Percentiles rank a stretch among this genome's conserved stretches.
These are phyloP conservation scores for Chanos chanos DNA, from an alignment of 2,797 vertebrate species.

Conservation along the genomic window DNA sequence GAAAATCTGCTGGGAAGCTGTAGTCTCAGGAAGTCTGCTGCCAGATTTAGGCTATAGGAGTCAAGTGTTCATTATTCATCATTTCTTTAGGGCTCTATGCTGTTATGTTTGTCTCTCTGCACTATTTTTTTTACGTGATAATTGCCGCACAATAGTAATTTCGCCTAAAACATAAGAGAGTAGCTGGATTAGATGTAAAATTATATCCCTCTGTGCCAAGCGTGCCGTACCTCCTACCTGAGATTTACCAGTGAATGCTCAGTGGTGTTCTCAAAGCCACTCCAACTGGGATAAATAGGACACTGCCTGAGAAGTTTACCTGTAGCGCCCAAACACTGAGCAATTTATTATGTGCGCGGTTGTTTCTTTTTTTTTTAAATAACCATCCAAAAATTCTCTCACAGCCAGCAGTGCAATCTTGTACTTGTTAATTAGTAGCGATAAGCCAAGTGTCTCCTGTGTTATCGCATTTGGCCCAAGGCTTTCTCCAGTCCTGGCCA, in stretches of 20 bases:
- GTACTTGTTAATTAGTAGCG: conserved; percentile 33
- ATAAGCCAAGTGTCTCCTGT: conserved; percentile 39
- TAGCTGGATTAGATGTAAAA: background rate
- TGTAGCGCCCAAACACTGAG: background rate
- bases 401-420: conserved; percentile 16
- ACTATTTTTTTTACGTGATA: too few species aligned
- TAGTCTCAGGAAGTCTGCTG: too few species aligned
- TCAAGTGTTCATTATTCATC: too few species aligned
- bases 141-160: too few species aligned
- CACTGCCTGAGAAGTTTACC: conserved; percentile 5
- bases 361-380: conserved; percentile 11
- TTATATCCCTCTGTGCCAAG: background rate
- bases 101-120: too few species aligned
- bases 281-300: background rate
- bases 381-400: conserved; percentile 17
- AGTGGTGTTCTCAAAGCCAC: background rate
- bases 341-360: conserved; percentile 7
- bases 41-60: too few species aligned
- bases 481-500: conserved; percentile 10
- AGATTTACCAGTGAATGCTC: background rate
- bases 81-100: too few species aligned
- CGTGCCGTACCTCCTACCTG: background rate
- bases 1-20: too few species aligned
- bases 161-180: too few species aligned
- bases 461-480: conserved; percentile 26